Conservation (phyloP, 37 sponge, comb jelly and placozoan genomes). For the Bolinopsis microptera region DNA sequence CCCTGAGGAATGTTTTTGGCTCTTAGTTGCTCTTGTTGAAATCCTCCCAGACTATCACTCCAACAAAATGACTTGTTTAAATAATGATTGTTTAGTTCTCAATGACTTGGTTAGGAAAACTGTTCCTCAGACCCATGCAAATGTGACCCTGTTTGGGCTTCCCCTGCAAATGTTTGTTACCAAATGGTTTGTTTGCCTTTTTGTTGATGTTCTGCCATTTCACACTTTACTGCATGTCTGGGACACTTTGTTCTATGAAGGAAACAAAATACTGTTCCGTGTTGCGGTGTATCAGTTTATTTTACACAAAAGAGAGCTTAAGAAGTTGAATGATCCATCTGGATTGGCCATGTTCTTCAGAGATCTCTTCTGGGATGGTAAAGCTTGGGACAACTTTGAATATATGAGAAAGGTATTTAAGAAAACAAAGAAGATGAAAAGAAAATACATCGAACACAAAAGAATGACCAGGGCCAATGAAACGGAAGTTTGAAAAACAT, state of each 20-base stretch:
- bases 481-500: not conserved
- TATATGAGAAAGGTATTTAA: not conserved
- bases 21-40: conserved; percentile 45
- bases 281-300: conserved; percentile 57
- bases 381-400: conserved; percentile 44
- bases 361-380: not conserved
- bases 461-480: not conserved
- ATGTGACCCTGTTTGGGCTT: not conserved
- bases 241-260: conserved; percentile 68
- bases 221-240: conserved; percentile 68
- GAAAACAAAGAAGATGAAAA: conserved; percentile 4
- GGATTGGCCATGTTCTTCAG: not conserved
- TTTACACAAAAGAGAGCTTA: not conserved
- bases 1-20: conserved; percentile 65
- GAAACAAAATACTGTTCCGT: conserved; percentile 66
- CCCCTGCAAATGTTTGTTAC: conserved; percentile 35
- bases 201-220: conserved; percentile 68
- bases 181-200: conserved; percentile 68
- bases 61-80: not conserved
- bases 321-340: not conserved
- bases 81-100: not conserved
- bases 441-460: not conserved
- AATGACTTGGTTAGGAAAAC: not conserved
- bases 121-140: not conserved
- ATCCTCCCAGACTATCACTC: conserved; percentile 46